Base-by-base conservation (phyloP, 2,797 vertebrate species). In the Enteromius afrohamiltoni region DNA sequence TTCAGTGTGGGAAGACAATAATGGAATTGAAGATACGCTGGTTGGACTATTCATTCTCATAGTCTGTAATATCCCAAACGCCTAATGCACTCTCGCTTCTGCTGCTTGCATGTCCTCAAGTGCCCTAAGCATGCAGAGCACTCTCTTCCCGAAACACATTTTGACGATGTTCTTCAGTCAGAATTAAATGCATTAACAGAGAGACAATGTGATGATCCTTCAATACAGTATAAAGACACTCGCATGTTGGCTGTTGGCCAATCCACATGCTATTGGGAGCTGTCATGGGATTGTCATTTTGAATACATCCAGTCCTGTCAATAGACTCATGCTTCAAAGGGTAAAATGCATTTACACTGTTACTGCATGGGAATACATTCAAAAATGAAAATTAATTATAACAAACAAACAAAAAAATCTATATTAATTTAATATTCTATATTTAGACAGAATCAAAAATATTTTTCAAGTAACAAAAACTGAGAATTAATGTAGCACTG, bases 271-370 rank as follows among this genome's bases (percentile, higher is more conserved):
- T 83, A 67, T 67, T 67, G 31, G 62, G 82, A 49, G 79, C 83
- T 74, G 51, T 69, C 82, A 55, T 68, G 37, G 62, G 69, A 89
- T 84, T 88, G 88, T 86, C 71, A 76, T 67, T 74, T 58, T 86
- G 29, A 81, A 71, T 40, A 85, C 82, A 90, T 88, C 88, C 77
- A 79, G 73, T 82, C 85, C 77, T 86, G 84, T 85, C 51, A 85
- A 86, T 67, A 83, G 82, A 91, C 86, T 92, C 93, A 94, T 93
- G 92, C 92, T 89, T 91, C 86, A 74, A 76, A 53, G 86, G 84
- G 76, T 85, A 85, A 65, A 79, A 81, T 88, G 85, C 79, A 83
- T 88, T 85, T 86, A 87, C 77, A 87, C 84, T 88, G 85, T 69
- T 55, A 73, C 37, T 71, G 62, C 78, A 84, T 82, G 75, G 40